Percentiles rank a stretch among this genome's conserved stretches.
Evolutionary conservation across 2,888 invertebrate genomes (phyloP).

Genomic region (Macrophya annulata): DNA sequence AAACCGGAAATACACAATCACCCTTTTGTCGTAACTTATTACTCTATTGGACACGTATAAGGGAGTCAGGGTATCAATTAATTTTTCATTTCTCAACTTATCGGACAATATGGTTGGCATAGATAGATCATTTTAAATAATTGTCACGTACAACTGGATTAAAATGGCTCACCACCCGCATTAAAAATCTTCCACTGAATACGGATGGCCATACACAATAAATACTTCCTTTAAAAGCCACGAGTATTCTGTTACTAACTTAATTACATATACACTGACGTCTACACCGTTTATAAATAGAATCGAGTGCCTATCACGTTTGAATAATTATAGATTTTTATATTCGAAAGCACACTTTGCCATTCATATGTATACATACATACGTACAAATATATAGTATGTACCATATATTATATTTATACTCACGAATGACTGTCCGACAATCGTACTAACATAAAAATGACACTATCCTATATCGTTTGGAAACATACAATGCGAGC

Average conservation of each 20-base stretch:
- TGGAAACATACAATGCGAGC: neutral
- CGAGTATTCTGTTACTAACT: slow-evolving; percentile 9
- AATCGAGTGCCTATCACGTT: slow-evolving; percentile 24
- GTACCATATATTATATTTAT: neutral
- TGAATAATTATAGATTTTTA: slow-evolving; percentile 44
- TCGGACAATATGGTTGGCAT: neutral
- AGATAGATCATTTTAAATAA: neutral
- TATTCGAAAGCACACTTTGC: slow-evolving; percentile 22
- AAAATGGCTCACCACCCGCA: slow-evolving; percentile 25
- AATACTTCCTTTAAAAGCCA: slow-evolving; percentile 65
- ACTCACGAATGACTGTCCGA: neutral
- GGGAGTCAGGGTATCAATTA: slow-evolving; percentile 11
- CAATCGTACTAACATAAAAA: neutral
- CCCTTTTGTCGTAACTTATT: neutral
- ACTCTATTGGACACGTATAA: neutral
- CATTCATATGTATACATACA: neutral
- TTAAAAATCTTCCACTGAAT: slow-evolving; percentile 45
- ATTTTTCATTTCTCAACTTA: slow-evolving; percentile 15
- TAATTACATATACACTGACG: slow-evolving; percentile 44
- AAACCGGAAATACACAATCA: neutral
- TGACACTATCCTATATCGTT: neutral
- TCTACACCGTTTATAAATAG: slow-evolving; percentile 47
- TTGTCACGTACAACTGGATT: slow-evolving; percentile 34
- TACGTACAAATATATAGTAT: neutral
- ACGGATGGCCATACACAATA: slow-evolving; percentile 61